Conservation (phyloP, 2,113 vertebrate species). For the Phoenicopterus ruber region DNA sequence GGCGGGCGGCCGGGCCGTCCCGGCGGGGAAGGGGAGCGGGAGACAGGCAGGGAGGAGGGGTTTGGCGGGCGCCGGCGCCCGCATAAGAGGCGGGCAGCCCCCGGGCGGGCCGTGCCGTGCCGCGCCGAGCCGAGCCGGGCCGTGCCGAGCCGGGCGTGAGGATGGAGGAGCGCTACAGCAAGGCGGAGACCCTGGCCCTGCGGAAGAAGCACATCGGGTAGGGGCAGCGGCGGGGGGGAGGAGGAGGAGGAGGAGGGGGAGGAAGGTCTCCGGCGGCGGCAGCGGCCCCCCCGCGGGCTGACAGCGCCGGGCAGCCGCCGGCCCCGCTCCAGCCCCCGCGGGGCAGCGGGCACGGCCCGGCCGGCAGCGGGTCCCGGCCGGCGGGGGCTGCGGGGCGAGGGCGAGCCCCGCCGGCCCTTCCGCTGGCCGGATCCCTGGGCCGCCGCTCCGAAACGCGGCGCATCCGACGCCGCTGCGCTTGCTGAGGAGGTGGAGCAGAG, state of each 20-base stretch:
- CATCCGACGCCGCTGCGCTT: no score
- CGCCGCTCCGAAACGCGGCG: no score
- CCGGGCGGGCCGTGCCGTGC: neutral
- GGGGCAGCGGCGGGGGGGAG: neutral
- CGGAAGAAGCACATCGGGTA: slow-evolving; percentile 89
- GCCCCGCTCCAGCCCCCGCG: no score
- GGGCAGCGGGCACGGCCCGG: neutral
- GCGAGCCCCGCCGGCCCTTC: neutral
- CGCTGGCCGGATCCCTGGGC: no score
- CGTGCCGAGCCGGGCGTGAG: neutral
- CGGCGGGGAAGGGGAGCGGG: neutral
- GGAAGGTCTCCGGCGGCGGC: neutral
- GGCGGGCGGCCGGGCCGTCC: neutral
- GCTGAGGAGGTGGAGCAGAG: no score
- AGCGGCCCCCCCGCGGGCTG: neutral
- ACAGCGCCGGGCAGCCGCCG: neutral
- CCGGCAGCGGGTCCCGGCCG: no score
- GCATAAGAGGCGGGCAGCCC: slow-evolving; percentile 53
- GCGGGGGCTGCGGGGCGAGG: neutral
- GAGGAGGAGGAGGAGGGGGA: neutral
- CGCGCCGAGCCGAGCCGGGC: neutral
- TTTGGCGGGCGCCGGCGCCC: neutral
- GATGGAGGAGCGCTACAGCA: slow-evolving; percentile 78
- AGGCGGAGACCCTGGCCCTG: slow-evolving; percentile 83
- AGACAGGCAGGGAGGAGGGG: slow-evolving; percentile 8